Base-by-base conservation (phyloP, 2,888 invertebrate genomes). In the Metallyticus violacea region DNA sequence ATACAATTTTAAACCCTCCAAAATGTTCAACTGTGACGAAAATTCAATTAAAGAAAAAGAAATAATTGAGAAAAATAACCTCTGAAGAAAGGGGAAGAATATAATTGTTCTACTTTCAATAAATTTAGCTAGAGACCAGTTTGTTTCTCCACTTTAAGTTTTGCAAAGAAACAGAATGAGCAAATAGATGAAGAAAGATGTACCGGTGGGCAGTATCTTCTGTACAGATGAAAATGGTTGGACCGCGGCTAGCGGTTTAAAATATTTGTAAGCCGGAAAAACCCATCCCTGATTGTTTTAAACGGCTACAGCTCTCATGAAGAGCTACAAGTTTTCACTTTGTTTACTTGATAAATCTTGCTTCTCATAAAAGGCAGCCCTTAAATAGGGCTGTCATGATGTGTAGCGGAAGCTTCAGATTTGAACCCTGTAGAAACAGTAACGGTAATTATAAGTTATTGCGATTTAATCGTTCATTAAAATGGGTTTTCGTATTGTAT, bases 301-400 rank as follows among this genome's bases (percentile, higher is more conserved):
- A 7, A 30, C 6, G 5, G 5, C 7, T 7, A 30, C 30, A 5
- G 30, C 5, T 30, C 30, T 30, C 30, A 30, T 30, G 7, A 30
- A 30, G 7, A 30, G 7, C 6, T 30, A 30, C 30, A 30, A 30
- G 30, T 30, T 4, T 6, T 30, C 30, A 30, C 30, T 1, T 30
- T 83, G 87, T 89, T 79, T 88, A 89, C 79, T 88, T 90, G 88
- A 80, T 90, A 6, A 89, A 88, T 85, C 85, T 88, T 7, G 89
- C 89, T 27, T 89, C 89, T 9, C 89, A 89, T 80, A 89, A 89
- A 83, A 85, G 89, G 40, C 89, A 89, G 30, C 89, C 88, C 0
- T 86, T 87, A 26, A 86, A 87, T 30, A 77, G 83, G 15, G 86
- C 29, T 4, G 26, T 86, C 1, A 86, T 80, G 30, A 83, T 9